Evolutionary conservation across 2,888 invertebrate genomes (phyloP).

Genomic region (Xanthia togata): DNA sequence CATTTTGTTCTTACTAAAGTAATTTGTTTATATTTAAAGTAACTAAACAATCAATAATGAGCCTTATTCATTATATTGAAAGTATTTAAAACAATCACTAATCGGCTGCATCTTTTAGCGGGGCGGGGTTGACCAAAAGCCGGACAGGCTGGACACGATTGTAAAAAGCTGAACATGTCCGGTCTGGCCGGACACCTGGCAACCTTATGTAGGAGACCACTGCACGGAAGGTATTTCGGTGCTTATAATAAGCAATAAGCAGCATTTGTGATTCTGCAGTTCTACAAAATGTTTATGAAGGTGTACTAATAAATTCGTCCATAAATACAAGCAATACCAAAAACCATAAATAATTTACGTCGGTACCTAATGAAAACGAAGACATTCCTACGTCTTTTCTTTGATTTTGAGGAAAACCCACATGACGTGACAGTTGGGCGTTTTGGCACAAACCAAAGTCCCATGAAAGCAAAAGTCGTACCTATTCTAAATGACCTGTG

Average conservation of each 20-base stretch:
- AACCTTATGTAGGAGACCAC: too few relatives aligned
- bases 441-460: slow-evolving; percentile 20
- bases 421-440: slow-evolving; percentile 3
- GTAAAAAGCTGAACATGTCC: too few relatives aligned
- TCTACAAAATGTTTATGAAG: neutral
- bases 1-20: too few relatives aligned
- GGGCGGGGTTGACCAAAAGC: too few relatives aligned
- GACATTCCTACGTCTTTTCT: neutral
- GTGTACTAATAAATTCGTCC: neutral
- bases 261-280: slow-evolving; percentile 6
- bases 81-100: too few relatives aligned
- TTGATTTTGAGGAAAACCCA: slow-evolving; percentile 24
- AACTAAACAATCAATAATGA: too few relatives aligned
- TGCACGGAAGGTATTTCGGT: neutral
- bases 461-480: slow-evolving; percentile 37
- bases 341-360: slow-evolving; percentile 5
- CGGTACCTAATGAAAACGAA: slow-evolving; percentile 14
- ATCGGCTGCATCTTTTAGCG: too few relatives aligned
- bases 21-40: too few relatives aligned
- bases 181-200: too few relatives aligned
- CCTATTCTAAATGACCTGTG: slow-evolving; percentile 46
- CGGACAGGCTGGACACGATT: too few relatives aligned
- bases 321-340: slow-evolving; percentile 15
- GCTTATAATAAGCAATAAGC: slow-evolving; percentile 3
- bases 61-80: too few relatives aligned